Evolutionary conservation across 2,797 vertebrate genomes (phyloP), one percentile per base, ranked within the genome.

Genomic region (Discoglossus pictus): DNA sequence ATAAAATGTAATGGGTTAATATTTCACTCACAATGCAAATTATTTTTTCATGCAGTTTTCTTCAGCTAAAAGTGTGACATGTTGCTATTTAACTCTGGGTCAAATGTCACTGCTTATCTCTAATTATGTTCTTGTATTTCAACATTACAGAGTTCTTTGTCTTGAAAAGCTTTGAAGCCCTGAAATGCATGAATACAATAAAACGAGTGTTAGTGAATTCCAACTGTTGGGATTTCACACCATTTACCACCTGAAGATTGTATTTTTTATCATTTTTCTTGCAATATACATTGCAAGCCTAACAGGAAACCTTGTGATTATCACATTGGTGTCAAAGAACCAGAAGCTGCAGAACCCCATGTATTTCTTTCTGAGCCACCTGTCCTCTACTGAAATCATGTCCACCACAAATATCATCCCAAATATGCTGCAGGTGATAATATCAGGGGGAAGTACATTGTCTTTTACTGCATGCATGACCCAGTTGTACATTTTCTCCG

Each of bases 401-500:
- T 38, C 67, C 35, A 63, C 51, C 16, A 70, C 51, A 16, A 70
- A 70, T 20, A 63, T 70, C 50, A 51, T 63, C 12, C 67, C 67
- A 1, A 63, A 55, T 35, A 70, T 70, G 67, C 44, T 70, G 1
- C 25, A 35, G 2, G 18, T 63, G 13, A 56, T 63, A 17, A 5
- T 56, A n/a, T 12, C 34, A 7, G 35, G 56, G 4, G 60, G 60
- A 17, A 27, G 54, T 11, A 48, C 12, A 0, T n/a, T 70, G 5
- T 80, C 80, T 13, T 75, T 79, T 1, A 6, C 66, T 4, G 76
- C 65, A 2, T 82, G 73, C 17, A 44, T 78, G 9, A 13, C 56
- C 21, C 78, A 78, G n/a, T 46, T 78, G 47, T 48, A 62, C 23
- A 76, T 78, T 50, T 82, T 80, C 50, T 78, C 79, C 46, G 23